Evolutionary conservation across 2,113 vertebrate species (phyloP).

Genomic region (Phaethon lepturus): DNA sequence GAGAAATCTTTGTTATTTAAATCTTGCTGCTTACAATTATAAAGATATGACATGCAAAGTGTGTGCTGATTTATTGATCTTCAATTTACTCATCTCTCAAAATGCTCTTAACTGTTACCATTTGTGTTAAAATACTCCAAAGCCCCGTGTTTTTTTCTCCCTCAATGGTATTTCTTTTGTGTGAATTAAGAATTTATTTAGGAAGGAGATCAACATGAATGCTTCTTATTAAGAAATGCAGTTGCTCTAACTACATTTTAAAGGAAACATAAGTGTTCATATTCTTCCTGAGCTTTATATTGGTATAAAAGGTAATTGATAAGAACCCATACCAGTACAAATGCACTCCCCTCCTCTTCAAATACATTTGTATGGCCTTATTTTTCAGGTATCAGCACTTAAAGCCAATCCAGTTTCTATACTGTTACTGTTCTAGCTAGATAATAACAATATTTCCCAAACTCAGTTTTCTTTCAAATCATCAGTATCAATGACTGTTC

Average conservation of each 20-base stretch:
- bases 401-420: background rate
- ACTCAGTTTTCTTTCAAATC: background rate
- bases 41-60: background rate
- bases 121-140: background rate
- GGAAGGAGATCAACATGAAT: background rate
- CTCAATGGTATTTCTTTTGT: background rate
- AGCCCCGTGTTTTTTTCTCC: background rate
- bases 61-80: background rate
- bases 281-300: background rate
- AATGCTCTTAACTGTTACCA: background rate
- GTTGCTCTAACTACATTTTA: background rate
- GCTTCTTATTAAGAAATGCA: background rate
- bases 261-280: background rate
- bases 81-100: background rate
- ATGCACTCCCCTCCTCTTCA: background rate
- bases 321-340: background rate
- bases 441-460: background rate
- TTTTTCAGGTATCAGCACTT: background rate
- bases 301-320: background rate
- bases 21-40: background rate
- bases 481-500: background rate
- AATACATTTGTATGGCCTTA: background rate
- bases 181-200: slow-evolving; percentile 1
- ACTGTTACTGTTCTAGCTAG: background rate
- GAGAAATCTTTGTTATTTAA: background rate